Percentiles rank a stretch among this genome's conserved stretches.
These are phyloP conservation scores for Helostoma temminkii DNA, from an alignment of 2,797 vertebrate genomes.

Conservation along the genomic window DNA sequence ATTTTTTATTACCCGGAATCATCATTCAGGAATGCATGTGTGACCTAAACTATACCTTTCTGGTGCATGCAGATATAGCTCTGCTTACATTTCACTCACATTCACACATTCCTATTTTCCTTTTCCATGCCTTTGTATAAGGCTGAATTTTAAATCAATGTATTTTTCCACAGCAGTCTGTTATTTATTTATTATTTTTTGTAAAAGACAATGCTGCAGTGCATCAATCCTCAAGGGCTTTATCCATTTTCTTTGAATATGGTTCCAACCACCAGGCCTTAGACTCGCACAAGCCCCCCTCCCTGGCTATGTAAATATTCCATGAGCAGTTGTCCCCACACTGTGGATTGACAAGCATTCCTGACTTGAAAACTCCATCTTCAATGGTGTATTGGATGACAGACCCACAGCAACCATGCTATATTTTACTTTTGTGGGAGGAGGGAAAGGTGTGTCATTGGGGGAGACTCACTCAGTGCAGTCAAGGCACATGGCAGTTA, in stretches of 20 bases:
- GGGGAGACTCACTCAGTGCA: background rate
- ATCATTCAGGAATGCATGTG: constrained; percentile 57
- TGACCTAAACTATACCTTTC: constrained; percentile 62
- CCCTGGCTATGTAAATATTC: constrained; percentile 82
- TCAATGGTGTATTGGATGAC: constrained; percentile 36
- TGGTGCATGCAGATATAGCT: constrained; percentile 57
- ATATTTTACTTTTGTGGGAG: constrained; percentile 11
- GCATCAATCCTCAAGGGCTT: constrained; percentile 82
- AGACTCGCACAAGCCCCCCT: constrained; percentile 58
- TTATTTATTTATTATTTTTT: constrained; percentile 62
- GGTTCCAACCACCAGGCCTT: constrained; percentile 76
- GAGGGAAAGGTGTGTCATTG: too few relatives aligned
- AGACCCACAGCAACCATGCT: background rate
- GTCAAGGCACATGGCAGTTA: background rate
- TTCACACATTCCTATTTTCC: constrained; percentile 73
- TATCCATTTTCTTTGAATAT: constrained; percentile 82
- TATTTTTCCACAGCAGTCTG: constrained; percentile 76
- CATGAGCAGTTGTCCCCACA: constrained; percentile 71
- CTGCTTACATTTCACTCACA: constrained; percentile 81
- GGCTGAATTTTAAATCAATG: constrained; percentile 87
- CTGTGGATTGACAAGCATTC: constrained; percentile 69
- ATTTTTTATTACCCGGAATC: constrained; percentile 48
- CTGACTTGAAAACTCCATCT: constrained; percentile 59
- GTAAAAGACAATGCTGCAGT: constrained; percentile 78
- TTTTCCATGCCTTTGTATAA: constrained; percentile 79